phyloP scores from a whole-genome alignment of 64 coral and sea anemone species.

The Actinia tenebrosa region DNA sequence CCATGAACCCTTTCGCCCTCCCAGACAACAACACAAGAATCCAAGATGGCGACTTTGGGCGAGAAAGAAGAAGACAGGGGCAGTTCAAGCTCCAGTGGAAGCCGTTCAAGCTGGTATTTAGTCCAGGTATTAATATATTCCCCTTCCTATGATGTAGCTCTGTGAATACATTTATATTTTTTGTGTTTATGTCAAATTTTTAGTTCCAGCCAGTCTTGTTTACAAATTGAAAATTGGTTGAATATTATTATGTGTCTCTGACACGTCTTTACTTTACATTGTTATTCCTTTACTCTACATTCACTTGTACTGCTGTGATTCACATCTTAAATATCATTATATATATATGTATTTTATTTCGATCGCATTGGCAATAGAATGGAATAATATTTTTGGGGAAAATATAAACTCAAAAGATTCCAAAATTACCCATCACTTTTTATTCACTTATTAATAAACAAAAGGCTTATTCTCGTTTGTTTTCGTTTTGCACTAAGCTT shows the following conservation, averaged over 20 bases:
- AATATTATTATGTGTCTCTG: background rate
- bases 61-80: constrained; percentile 70
- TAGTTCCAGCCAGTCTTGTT: background rate
- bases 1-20: background rate
- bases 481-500: too few species aligned
- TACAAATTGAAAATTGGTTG: background rate
- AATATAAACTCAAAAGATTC: too few species aligned
- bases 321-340: too few species aligned
- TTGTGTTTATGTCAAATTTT: background rate
- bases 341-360: too few species aligned
- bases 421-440: too few species aligned
- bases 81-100: constrained; percentile 87
- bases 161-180: background rate
- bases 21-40: constrained; percentile 22
- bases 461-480: too few species aligned
- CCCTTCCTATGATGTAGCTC: background rate
- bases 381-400: too few species aligned
- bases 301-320: too few species aligned
- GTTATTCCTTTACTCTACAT: background rate
- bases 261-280: background rate
- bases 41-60: constrained; percentile 76
- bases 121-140: constrained; percentile 52
- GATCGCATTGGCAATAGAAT: too few species aligned
- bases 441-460: too few species aligned
- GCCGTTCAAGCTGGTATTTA: constrained; percentile 89